Evolutionary conservation across 2,113 vertebrate species (phyloP).

Genomic region (Rhineura floridana): DNA sequence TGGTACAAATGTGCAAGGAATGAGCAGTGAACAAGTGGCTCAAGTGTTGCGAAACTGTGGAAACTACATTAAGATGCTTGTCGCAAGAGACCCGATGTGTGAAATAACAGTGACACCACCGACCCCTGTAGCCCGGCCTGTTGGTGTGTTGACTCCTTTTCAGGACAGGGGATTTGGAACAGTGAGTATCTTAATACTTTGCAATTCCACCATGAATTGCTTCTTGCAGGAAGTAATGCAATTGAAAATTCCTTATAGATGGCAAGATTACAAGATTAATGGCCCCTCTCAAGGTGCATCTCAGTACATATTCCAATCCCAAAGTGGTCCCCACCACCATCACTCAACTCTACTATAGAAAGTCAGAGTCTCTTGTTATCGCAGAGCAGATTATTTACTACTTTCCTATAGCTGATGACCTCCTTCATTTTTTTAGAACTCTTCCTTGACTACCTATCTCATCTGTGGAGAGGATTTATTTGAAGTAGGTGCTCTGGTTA

Average conservation of each 20-base stretch:
- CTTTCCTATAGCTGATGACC: neutral
- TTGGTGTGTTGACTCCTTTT: slow-evolving; percentile 69
- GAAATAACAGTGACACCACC: slow-evolving; percentile 74
- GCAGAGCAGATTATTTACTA: neutral
- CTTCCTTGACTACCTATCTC: neutral
- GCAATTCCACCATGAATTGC: neutral
- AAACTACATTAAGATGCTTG: slow-evolving; percentile 85
- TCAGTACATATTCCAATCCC: neutral
- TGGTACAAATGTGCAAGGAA: slow-evolving; percentile 85
- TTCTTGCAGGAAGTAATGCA: neutral
- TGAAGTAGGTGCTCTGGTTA: neutral
- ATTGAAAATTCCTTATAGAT: neutral
- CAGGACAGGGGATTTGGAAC: slow-evolving; percentile 24
- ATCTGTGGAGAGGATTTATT: neutral
- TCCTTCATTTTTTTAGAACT: neutral
- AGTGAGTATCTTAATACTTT: slow-evolving; percentile 70
- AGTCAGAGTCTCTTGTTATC: neutral
- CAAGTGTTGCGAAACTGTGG: slow-evolving; percentile 92
- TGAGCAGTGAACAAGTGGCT: slow-evolving; percentile 93
- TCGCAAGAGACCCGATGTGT: slow-evolving; percentile 84
- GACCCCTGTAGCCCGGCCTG: slow-evolving; percentile 74
- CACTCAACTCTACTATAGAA: neutral
- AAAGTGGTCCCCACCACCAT: neutral
- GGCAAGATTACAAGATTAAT: neutral
- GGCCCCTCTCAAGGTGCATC: neutral